phyloP scores from a whole-genome alignment of 2,888 invertebrate genomes.

The Apamea anceps region DNA sequence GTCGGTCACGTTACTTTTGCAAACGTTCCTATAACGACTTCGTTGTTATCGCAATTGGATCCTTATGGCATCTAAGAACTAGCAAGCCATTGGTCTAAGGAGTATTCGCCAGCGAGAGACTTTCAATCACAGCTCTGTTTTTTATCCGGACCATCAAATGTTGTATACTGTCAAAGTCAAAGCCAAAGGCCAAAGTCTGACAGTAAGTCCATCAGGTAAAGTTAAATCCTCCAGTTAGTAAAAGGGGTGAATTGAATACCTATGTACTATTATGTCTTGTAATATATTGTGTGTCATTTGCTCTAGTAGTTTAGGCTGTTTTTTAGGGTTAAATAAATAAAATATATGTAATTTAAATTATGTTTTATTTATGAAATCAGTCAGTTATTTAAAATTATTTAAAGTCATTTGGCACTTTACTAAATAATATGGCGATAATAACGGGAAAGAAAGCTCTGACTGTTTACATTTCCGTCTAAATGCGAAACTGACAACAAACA shows the following conservation, averaged over 20 bases:
- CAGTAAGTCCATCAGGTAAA: background rate
- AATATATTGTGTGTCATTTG: background rate
- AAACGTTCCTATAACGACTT: too few species aligned
- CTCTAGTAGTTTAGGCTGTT: too few species aligned
- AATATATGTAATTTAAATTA: slow-evolving; percentile 67
- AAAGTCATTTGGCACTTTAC: slow-evolving; percentile 89
- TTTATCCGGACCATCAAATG: background rate
- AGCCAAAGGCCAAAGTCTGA: too few species aligned
- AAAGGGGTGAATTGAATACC: background rate
- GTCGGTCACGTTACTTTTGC: too few species aligned
- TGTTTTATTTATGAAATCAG: slow-evolving; percentile 81
- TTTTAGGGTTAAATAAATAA: slow-evolving; percentile 21
- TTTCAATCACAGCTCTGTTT: background rate
- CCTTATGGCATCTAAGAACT: background rate
- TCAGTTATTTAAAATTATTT: slow-evolving; percentile 87
- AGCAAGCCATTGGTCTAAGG: background rate
- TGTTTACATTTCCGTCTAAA: slow-evolving; percentile 43
- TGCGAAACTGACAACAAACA: slow-evolving; percentile 48
- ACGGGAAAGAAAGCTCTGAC: slow-evolving; percentile 70
- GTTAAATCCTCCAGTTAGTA: background rate
- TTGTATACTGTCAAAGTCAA: too few species aligned
- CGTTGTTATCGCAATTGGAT: background rate
- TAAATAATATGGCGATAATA: slow-evolving; percentile 86
- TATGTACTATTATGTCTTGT: too few species aligned
- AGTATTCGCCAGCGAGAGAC: background rate